A percentile compares a stretch with the other conserved stretches of the same genome.
Evolutionary conservation across 2,797 vertebrate genomes (phyloP).

Genomic region (Falco columbarius): DNA sequence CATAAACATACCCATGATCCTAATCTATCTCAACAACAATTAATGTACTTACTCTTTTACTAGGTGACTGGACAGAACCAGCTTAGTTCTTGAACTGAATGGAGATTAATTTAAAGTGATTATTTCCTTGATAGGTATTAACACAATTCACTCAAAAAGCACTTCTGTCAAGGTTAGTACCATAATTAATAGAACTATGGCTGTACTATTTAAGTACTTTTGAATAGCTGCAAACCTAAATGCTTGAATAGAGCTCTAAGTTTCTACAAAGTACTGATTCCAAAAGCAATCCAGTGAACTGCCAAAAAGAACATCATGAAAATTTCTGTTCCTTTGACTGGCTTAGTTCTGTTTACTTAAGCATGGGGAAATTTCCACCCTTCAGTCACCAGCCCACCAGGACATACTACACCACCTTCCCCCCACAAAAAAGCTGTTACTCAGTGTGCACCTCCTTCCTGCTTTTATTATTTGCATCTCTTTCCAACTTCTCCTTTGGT

Average conservation of each 20-base stretch:
- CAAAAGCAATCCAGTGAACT: neutral
- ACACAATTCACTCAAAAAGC: neutral
- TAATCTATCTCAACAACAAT: neutral
- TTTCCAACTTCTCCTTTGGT: neutral
- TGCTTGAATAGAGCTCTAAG: neutral
- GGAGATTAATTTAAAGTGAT: neutral
- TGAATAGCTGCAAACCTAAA: neutral
- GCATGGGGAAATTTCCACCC: neutral
- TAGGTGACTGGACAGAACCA: neutral
- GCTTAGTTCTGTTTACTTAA: neutral
- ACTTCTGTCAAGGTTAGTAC: neutral
- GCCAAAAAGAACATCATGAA: neutral
- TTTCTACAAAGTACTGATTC: neutral
- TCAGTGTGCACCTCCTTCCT: neutral
- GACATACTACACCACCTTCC: neutral
- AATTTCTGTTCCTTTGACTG: neutral
- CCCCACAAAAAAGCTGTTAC: neutral
- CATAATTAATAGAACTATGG: slow-evolving; percentile 1
- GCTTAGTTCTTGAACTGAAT: neutral
- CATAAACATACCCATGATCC: neutral
- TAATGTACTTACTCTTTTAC: neutral
- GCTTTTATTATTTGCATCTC: neutral
- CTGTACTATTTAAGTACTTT: neutral
- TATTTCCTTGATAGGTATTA: slow-evolving; percentile 4
- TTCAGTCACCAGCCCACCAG: neutral